A percentile compares a stretch with the other conserved stretches of the same genome.
These are phyloP conservation scores for Drosophila nr. medialis DNA, from an alignment of 2,888 invertebrate species.

Conservation along the genomic window DNA sequence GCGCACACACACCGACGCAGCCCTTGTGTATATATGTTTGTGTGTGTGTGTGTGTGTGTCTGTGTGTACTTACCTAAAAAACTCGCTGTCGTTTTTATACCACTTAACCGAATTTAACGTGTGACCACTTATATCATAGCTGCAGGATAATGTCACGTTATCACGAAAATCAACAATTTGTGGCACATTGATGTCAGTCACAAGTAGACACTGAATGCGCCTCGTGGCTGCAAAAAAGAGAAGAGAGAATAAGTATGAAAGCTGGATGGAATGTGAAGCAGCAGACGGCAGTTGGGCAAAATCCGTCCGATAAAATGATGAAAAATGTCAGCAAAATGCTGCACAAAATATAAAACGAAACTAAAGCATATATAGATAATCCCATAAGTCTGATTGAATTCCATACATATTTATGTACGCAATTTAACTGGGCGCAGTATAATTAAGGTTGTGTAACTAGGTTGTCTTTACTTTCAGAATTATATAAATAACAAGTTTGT, in stretches of 20 bases:
- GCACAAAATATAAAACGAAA: conserved; percentile 42
- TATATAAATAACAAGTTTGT: not conserved
- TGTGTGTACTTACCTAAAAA: conserved; percentile 84
- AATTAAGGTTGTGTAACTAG: conserved; percentile 16
- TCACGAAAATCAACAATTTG: conserved; percentile 85
- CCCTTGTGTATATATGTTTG: not conserved
- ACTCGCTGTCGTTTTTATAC: conserved; percentile 85
- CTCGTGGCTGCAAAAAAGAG: conserved; percentile 59
- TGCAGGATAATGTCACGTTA: conserved; percentile 85
- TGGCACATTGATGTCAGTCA: conserved; percentile 85
- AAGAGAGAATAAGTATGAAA: conserved; percentile 4
- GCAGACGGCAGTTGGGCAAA: conserved; percentile 39
- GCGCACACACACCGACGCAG: conserved; percentile 28
- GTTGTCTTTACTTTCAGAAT: not conserved
- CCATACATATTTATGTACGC: conserved; percentile 16
- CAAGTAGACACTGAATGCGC: conserved; percentile 77
- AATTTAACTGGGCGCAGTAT: conserved; percentile 10
- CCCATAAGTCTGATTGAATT: conserved; percentile 12
- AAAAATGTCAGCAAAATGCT: conserved; percentile 61
- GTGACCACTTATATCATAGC: conserved; percentile 85
- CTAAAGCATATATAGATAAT: not conserved
- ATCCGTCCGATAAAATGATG: conserved; percentile 72
- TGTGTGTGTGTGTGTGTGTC: not conserved
- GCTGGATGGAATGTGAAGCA: conserved; percentile 1
- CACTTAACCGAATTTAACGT: conserved; percentile 86